Conservation (phyloP, 92 coral and sea anemone species). For the Epizoanthus illoricatus region DNA sequence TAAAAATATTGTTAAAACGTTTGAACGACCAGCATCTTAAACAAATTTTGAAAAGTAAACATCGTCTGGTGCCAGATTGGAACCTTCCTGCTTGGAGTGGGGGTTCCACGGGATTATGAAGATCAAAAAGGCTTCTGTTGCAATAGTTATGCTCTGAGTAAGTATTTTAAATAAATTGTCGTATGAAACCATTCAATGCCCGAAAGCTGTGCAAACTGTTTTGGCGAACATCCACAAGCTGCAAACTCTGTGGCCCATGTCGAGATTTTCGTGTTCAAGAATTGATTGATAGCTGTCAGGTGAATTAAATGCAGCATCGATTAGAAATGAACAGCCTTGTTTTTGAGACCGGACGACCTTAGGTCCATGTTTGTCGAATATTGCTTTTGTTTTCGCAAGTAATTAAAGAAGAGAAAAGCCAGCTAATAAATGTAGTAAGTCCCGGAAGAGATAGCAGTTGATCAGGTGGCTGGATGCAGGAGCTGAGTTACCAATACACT, state of each 20-base stretch:
- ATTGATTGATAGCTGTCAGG: slow-evolving; percentile 67
- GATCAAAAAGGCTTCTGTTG: background rate
- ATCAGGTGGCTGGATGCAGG: background rate
- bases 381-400: slow-evolving; percentile 24
- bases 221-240: background rate
- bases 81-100: background rate
- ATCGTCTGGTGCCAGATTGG: slow-evolving; percentile 7
- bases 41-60: background rate
- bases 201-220: background rate
- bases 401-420: slow-evolving; percentile 15
- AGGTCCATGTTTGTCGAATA: slow-evolving; percentile 18
- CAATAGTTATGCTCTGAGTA: background rate
- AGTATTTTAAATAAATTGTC: background rate
- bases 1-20: background rate
- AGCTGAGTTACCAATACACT: background rate
- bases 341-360: slow-evolving; percentile 4
- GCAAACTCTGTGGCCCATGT: slow-evolving; percentile 14
- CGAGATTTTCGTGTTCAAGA: slow-evolving; percentile 59
- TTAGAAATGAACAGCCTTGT: background rate
- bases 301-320: background rate
- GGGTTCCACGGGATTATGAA: background rate
- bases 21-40: background rate
- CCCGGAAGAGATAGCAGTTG: slow-evolving; percentile 12
- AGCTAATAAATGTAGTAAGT: slow-evolving; percentile 1
- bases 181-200: background rate